Percentiles rank a stretch among this genome's conserved stretches.
These are phyloP conservation scores for Tetragonula carbonaria DNA, from an alignment of 2,888 invertebrate species.

Conservation along the genomic window DNA sequence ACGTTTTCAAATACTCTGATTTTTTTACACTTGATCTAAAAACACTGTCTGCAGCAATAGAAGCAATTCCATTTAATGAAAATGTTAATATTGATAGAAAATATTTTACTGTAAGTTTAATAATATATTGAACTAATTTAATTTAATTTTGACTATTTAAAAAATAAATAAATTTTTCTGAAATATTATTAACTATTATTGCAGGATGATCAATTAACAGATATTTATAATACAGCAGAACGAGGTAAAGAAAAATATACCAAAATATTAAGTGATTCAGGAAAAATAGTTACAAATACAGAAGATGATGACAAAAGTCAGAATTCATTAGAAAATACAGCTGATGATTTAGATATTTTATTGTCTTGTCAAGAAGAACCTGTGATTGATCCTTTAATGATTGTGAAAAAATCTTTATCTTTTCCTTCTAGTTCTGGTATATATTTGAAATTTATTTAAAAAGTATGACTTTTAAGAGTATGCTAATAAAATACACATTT, in stretches of 20 bases:
- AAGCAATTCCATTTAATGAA: slow-evolving; percentile 84
- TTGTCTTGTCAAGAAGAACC: slow-evolving; percentile 76
- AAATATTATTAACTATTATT: slow-evolving; percentile 39
- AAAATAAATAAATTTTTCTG: neutral
- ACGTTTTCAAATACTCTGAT: slow-evolving; percentile 79
- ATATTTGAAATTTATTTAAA: neutral
- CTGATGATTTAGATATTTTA: slow-evolving; percentile 79
- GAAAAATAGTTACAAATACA: neutral
- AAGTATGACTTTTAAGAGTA: slow-evolving; percentile 4
- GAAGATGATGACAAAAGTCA: neutral
- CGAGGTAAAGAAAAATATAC: slow-evolving; percentile 45
- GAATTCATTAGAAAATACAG: slow-evolving; percentile 30
- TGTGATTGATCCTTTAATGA: slow-evolving; percentile 17
- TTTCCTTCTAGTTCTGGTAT: slow-evolving; percentile 29
- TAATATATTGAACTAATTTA: neutral
- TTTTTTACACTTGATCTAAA: slow-evolving; percentile 84
- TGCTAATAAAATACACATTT: slow-evolving; percentile 3
- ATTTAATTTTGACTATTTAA: neutral
- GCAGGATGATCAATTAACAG: slow-evolving; percentile 75
- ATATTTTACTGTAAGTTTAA: slow-evolving; percentile 81
- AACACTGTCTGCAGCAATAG: slow-evolving; percentile 82
- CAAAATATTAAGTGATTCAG: slow-evolving; percentile 18
- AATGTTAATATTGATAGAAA: slow-evolving; percentile 81
- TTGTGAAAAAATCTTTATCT: slow-evolving; percentile 15
- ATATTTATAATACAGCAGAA: slow-evolving; percentile 62